phyloP scores from a whole-genome alignment of 2,113 vertebrate genomes.

The Solea solea region DNA sequence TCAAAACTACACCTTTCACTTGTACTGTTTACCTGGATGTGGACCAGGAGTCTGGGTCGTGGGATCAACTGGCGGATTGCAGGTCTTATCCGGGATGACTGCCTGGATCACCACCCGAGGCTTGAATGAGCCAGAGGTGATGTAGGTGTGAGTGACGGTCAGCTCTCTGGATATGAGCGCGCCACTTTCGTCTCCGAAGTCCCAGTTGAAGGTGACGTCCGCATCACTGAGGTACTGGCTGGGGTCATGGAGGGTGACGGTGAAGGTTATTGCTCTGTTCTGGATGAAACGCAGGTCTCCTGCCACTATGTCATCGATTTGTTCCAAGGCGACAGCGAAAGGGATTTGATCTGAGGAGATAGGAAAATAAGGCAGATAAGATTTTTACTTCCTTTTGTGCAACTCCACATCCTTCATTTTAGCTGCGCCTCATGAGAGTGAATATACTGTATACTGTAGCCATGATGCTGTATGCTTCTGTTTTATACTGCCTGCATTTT shows the following conservation, averaged over 20 bases:
- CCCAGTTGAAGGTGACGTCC: slow-evolving; percentile 93
- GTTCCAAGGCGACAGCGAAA: slow-evolving; percentile 86
- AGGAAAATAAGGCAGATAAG: neutral
- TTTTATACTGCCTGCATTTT: no score
- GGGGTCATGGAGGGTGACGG: slow-evolving; percentile 90
- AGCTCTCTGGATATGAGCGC: slow-evolving; percentile 89
- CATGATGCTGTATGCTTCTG: no score
- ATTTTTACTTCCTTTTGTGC: neutral
- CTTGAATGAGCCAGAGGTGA: slow-evolving; percentile 79
- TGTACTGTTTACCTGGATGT: slow-evolving; percentile 55
- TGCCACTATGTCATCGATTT: slow-evolving; percentile 80
- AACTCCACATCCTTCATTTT: no score
- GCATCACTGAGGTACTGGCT: slow-evolving; percentile 86
- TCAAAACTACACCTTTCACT: neutral
- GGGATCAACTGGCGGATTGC: slow-evolving; percentile 59
- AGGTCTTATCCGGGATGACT: slow-evolving; percentile 86
- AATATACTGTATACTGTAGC: no score
- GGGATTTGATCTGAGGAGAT: slow-evolving; percentile 89
- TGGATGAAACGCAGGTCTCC: slow-evolving; percentile 83
- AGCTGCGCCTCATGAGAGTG: neutral
- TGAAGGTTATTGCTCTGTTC: slow-evolving; percentile 89
- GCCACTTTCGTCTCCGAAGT: slow-evolving; percentile 92
- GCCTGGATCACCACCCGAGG: slow-evolving; percentile 90
- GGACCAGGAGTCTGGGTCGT: slow-evolving; percentile 63
- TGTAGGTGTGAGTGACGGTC: slow-evolving; percentile 90